Percentiles rank a stretch among this genome's conserved stretches.
Conservation (phyloP, 2,113 vertebrate species). For the Burhinus bistriatus region DNA sequence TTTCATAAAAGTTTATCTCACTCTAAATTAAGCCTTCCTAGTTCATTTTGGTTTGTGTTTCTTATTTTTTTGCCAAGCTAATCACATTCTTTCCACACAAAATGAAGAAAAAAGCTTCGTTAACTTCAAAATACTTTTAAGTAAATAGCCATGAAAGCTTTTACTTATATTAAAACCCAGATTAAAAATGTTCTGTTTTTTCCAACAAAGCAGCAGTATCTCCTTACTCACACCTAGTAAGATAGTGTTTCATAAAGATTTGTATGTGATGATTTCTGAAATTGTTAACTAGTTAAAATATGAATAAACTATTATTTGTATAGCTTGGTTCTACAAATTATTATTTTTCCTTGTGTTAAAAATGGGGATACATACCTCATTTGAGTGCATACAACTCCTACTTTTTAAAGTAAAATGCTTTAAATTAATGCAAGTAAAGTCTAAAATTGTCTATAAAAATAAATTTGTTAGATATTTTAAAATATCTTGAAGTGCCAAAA, state of each 20-base stretch:
- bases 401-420: conserved; percentile 41
- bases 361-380: conserved; percentile 43
- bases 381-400: conserved; percentile 49
- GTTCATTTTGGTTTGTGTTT: conserved; percentile 26
- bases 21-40: conserved; percentile 36
- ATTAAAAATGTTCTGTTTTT: conserved; percentile 23
- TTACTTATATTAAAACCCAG: conserved; percentile 8
- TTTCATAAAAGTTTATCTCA: not conserved
- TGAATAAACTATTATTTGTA: conserved; percentile 46
- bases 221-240: conserved; percentile 23
- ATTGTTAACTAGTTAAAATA: conserved; percentile 40
- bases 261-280: conserved; percentile 40
- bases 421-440: conserved; percentile 55
- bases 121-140: conserved; percentile 39
- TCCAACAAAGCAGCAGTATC: conserved; percentile 2
- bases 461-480: conserved; percentile 70
- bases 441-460: conserved; percentile 71
- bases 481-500: conserved; percentile 69
- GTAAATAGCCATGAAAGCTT: conserved; percentile 54
- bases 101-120: conserved; percentile 42
- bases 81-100: conserved; percentile 58
- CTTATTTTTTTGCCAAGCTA: conserved; percentile 40
- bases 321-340: conserved; percentile 43
- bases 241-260: conserved; percentile 46
- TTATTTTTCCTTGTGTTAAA: conserved; percentile 52